Conservation (phyloP, 2,797 vertebrate species). For the Alectoris magna region DNA sequence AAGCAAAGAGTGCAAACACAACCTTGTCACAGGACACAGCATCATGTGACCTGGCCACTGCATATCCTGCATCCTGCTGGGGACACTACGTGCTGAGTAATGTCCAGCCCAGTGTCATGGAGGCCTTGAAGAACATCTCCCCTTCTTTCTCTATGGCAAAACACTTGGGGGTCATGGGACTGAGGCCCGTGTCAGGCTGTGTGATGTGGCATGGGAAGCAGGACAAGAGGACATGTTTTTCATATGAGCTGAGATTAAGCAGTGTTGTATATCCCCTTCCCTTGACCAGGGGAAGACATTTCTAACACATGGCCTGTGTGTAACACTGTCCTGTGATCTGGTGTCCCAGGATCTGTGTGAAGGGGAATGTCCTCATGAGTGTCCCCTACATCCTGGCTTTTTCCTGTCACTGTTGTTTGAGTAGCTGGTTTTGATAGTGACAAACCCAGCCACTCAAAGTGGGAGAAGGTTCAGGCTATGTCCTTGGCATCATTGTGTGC, state of each 20-base stretch:
- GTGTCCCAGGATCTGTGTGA: background rate
- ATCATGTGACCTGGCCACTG: rapidly evolving
- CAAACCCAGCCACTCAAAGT: background rate
- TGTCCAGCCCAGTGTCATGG: background rate
- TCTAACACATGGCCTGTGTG: background rate
- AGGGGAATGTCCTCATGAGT: background rate
- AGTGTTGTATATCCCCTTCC: background rate
- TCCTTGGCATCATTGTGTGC: background rate
- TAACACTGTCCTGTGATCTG: background rate
- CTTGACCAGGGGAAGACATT: background rate
- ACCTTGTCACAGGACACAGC: background rate
- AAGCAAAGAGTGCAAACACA: background rate
- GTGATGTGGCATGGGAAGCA: background rate
- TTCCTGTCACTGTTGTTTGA: constrained; percentile 10
- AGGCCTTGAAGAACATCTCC: background rate
- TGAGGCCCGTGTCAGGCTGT: rapidly evolving
- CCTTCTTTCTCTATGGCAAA: background rate
- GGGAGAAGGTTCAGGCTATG: background rate
- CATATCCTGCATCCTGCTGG: background rate
- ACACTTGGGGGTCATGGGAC: rapidly evolving
- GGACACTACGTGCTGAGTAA: background rate
- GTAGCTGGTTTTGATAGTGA: background rate
- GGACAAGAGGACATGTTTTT: background rate
- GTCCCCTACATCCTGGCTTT: background rate
- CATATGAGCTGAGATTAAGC: background rate